phyloP scores from a whole-genome alignment of 2,888 invertebrate genomes.

The Scrobipalpa atriplicella region DNA sequence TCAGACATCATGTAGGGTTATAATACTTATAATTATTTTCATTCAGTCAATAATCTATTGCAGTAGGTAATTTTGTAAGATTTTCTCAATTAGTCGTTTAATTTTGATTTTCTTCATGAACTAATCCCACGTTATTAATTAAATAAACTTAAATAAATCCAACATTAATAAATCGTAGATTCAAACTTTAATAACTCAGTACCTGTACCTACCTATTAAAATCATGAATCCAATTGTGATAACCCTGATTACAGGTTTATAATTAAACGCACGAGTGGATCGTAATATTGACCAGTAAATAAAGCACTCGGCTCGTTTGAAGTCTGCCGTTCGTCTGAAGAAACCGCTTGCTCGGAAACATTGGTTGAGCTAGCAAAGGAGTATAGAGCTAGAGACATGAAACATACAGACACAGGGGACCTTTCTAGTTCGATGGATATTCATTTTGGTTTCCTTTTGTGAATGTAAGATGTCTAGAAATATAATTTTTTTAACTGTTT shows the following conservation, averaged over 20 bases:
- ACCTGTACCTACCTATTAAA: too few species aligned
- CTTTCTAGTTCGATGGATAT: neutral
- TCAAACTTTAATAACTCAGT: too few species aligned
- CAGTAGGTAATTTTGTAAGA: too few species aligned
- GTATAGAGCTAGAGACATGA: neutral
- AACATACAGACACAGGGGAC: neutral
- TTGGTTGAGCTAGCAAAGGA: neutral
- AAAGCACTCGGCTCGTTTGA: constrained; percentile 53
- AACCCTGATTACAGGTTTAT: too few species aligned
- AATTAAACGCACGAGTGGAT: constrained; percentile 31
- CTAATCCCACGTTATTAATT: too few species aligned
- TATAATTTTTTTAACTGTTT: too few species aligned
- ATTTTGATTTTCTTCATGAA: too few species aligned
- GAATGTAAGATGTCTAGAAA: neutral
- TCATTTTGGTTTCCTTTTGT: neutral
- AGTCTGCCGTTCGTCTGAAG: constrained; percentile 44
- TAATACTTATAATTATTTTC: neutral
- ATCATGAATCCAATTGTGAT: too few species aligned
- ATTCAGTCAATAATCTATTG: too few species aligned
- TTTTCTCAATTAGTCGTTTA: too few species aligned
- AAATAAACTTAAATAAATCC: too few species aligned
- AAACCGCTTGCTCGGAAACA: constrained; percentile 38
- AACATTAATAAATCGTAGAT: too few species aligned
- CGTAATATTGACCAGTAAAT: constrained; percentile 52
- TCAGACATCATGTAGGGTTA: neutral